Evolutionary conservation across 2,797 vertebrate genomes (phyloP), one percentile per base, ranked within the genome.

Genomic region (Thamnophis elegans): DNA sequence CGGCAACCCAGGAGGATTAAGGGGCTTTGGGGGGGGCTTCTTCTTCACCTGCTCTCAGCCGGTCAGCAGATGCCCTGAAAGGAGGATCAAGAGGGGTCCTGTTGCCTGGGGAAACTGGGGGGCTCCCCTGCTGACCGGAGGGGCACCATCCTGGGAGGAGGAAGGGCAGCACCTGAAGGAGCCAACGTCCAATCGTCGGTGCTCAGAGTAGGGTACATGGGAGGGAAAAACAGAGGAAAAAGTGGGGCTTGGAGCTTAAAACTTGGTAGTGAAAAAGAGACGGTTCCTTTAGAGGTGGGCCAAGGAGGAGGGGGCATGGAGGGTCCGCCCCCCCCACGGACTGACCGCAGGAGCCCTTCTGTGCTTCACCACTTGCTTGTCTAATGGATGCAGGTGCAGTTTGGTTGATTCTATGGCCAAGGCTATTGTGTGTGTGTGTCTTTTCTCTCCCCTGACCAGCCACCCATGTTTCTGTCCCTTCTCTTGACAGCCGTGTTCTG

Each of bases 401-500:
- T 5, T 51, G 82, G 0, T 28, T 91, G 85, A 28, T 94, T 89
- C 51, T 92, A 9, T 88, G 94, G 87, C 88, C 93, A 88, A 94
- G 93, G 36, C 93, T 90, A 78, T 58, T 20, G 0, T 22, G 12
- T 65, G 32, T 26, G 87, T 16, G 89, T 1, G 0, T 20, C 25
- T 94, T 95, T 91, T 91, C 95, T 6, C 68, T n/a, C 7, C 36
- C 12, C 92, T 97, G 95, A 97, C 93, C 92, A 94, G 93, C 96
- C 87, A 93, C 32, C 95, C 94, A 95, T 91, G 5, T 97, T 96
- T 97, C 86, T 88, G 82, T 58, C 96, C 97, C 96, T 95, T 97
- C 95, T 97, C 96, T 96, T 0, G 90, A 93, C 97, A 97, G 97
- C 96, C 96, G 68, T 97, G 95, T 95, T 95, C 53, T 96, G 96